phyloP scores from a whole-genome alignment of 1,140 invertebrate species.

The Drosophila navojoa region DNA sequence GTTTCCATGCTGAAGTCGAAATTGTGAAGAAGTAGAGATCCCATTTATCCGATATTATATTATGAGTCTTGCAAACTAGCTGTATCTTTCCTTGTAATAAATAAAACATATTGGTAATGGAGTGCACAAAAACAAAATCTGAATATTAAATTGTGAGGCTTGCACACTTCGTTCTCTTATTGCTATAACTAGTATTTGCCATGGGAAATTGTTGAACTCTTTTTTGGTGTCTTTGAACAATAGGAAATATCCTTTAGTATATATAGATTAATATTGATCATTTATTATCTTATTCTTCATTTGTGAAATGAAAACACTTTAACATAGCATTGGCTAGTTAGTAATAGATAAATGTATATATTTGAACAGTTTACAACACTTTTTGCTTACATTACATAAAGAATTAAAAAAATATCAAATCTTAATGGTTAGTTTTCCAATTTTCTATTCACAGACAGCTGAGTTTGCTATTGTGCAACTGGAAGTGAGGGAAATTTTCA shows the following conservation, averaged over 20 bases:
- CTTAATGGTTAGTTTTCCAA: conserved; percentile 54
- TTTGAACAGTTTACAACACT: conserved; percentile 74
- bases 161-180: too few relatives aligned
- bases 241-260: too few relatives aligned
- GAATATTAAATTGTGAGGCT: neutral
- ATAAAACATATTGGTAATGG: conserved; percentile 51
- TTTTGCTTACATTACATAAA: conserved; percentile 54
- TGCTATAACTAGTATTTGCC: too few relatives aligned
- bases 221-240: too few relatives aligned
- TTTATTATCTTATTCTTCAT: too few relatives aligned
- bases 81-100: conserved; percentile 53
- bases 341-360: conserved; percentile 56
- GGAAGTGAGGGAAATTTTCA: conserved; percentile 53
- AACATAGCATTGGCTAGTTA: conserved; percentile 17
- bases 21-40: conserved; percentile 65
- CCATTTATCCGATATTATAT: conserved; percentile 28
- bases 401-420: conserved; percentile 59
- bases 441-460: conserved; percentile 38
- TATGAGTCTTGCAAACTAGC: conserved; percentile 70
- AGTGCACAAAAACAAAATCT: conserved; percentile 43
- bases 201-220: neutral
- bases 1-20: conserved; percentile 76
- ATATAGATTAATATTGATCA: too few relatives aligned
- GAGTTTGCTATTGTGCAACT: conserved; percentile 40
- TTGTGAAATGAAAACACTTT: too few relatives aligned